Conservation (phyloP, 2,113 vertebrate genomes). For the Setophaga petechia region DNA sequence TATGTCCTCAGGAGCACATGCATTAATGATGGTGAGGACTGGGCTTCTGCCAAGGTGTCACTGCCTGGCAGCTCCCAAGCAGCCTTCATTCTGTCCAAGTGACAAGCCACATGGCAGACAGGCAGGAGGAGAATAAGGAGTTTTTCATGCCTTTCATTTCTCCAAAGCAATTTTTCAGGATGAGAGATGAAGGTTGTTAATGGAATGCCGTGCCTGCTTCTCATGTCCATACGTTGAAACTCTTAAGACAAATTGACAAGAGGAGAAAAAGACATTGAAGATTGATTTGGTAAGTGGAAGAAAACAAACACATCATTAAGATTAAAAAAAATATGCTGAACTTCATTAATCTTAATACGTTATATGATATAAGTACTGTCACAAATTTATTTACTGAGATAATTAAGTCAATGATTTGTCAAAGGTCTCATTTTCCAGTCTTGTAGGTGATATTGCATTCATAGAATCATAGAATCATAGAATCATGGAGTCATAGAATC, state of each 20-base stretch:
- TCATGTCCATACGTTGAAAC: background rate
- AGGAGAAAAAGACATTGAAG: background rate
- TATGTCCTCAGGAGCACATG: background rate
- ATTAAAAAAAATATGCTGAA: no score
- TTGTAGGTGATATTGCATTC: background rate
- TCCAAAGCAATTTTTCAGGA: background rate
- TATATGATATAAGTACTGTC: background rate
- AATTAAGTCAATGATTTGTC: background rate
- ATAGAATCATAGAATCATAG: background rate
- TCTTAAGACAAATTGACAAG: background rate
- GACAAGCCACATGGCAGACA: background rate
- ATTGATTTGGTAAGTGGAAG: background rate
- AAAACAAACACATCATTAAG: background rate
- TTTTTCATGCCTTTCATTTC: background rate
- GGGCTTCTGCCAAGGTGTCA: background rate
- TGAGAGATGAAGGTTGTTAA: background rate
- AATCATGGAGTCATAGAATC: background rate
- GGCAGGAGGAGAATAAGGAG: background rate
- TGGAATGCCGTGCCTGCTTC: background rate
- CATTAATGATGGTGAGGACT: background rate
- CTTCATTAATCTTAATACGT: background rate
- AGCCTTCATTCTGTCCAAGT: background rate
- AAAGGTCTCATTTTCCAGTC: background rate
- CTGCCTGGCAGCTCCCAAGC: background rate
- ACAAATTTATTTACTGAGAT: background rate